These are phyloP conservation scores for Bombus turneri DNA, from an alignment of 1,140 invertebrate genomes.

Conservation along the genomic window DNA sequence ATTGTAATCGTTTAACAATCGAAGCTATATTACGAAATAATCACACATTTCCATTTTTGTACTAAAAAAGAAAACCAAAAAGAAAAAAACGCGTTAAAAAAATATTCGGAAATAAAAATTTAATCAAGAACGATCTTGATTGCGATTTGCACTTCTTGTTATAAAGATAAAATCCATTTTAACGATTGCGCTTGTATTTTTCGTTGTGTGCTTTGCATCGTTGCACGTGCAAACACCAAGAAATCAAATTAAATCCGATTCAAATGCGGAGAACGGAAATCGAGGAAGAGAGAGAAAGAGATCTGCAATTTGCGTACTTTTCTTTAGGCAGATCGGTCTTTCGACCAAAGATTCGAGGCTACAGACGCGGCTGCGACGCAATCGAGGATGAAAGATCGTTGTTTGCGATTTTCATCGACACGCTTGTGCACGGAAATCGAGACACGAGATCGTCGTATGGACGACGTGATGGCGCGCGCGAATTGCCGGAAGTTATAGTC, in stretches of 20 bases:
- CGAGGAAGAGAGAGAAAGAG: neutral
- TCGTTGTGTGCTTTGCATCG: conserved; percentile 23
- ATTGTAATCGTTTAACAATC: conserved; percentile 20
- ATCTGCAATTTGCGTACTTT: neutral
- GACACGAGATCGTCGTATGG: neutral
- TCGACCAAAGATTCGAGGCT: neutral
- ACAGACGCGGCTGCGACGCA: neutral
- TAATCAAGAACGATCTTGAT: neutral
- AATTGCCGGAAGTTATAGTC: neutral
- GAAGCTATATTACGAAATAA: neutral
- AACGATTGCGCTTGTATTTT: neutral
- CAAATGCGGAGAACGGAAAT: neutral
- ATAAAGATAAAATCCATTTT: neutral
- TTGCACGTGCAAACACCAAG: neutral
- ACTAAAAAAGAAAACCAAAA: neutral
- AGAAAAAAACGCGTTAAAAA: neutral
- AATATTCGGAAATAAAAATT: neutral
- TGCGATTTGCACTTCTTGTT: neutral
- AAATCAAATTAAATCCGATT: neutral
- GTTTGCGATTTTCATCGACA: neutral
- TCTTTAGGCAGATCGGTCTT: neutral
- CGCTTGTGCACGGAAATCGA: neutral
- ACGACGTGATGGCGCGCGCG: neutral
- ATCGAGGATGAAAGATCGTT: neutral
- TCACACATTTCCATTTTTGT: conserved; percentile 25